Percentiles rank a stretch among this genome's conserved stretches.
Conservation (phyloP, 2,797 vertebrate species). For the Sebastes dallii region DNA sequence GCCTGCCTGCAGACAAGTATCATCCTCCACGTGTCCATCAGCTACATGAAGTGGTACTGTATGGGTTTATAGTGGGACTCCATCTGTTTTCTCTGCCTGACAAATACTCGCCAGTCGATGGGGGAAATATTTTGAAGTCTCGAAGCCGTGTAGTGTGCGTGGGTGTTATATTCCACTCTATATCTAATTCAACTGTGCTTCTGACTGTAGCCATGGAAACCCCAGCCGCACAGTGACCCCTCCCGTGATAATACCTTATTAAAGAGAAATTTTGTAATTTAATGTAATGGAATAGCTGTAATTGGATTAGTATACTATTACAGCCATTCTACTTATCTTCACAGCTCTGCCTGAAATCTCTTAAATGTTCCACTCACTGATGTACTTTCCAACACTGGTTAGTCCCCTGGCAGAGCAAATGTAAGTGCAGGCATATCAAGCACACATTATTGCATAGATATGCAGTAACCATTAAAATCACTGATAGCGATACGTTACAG, state of each 20-base stretch:
- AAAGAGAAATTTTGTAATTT: conserved; percentile 66
- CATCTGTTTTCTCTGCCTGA: conserved; percentile 42
- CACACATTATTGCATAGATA: conserved; percentile 25
- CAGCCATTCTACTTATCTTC: conserved; percentile 67
- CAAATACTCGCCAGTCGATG: conserved; percentile 41
- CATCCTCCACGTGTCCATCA: conserved; percentile 24
- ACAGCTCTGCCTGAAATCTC: conserved; percentile 60
- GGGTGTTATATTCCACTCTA: conserved; percentile 61
- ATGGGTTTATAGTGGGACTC: conserved; percentile 13
- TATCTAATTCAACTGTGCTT: conserved; percentile 62
- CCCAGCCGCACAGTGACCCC: conserved; percentile 48
- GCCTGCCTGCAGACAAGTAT: conserved; percentile 30
- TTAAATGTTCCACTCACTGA: conserved; percentile 52
- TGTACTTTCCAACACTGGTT: conserved; percentile 28
- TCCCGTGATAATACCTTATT: conserved; percentile 65
- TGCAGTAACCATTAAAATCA: conserved; percentile 25
- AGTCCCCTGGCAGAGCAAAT: conserved; percentile 22
- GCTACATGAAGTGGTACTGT: conserved; percentile 11
- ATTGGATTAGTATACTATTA: conserved; percentile 70
- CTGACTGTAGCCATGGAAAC: conserved; percentile 72
- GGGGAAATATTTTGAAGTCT: conserved; percentile 44
- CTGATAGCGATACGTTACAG: conserved; percentile 12
- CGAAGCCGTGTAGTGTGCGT: conserved; percentile 41
- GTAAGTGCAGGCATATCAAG: conserved; percentile 30
- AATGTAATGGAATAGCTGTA: conserved; percentile 64